Conservation (phyloP, 2,888 invertebrate species). For the Idaea aversata region DNA sequence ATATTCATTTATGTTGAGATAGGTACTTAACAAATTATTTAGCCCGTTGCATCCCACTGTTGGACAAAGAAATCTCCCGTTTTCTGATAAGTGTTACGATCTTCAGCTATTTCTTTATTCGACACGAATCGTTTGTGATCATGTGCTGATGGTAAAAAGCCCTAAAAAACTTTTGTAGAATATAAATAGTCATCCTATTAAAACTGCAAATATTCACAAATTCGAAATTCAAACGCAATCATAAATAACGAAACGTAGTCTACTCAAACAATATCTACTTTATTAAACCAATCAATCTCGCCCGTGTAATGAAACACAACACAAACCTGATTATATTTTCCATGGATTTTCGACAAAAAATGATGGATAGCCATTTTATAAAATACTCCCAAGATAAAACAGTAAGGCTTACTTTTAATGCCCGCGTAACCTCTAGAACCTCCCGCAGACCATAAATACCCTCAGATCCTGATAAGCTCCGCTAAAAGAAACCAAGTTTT, state of each 20-base stretch:
- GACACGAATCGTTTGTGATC: too few relatives aligned
- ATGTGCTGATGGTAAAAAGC: too few relatives aligned
- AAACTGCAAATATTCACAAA: background rate
- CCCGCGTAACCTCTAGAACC: constrained; percentile 43
- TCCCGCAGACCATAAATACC: constrained; percentile 60
- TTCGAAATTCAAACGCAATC: background rate
- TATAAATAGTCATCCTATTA: too few relatives aligned
- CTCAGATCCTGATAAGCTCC: constrained; percentile 57
- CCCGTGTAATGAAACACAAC: constrained; percentile 3
- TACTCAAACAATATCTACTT: background rate
- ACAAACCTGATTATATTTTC: constrained; percentile 28
- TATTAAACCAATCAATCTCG: constrained; percentile 5
- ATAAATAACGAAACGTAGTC: background rate
- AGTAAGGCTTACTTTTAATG: constrained; percentile 52
- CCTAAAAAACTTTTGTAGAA: too few relatives aligned
- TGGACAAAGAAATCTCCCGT: too few relatives aligned
- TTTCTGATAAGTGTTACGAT: too few relatives aligned
- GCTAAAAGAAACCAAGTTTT: constrained; percentile 28
- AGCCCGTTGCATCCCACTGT: too few relatives aligned
- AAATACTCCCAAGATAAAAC: constrained; percentile 55
- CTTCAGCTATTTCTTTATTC: too few relatives aligned
- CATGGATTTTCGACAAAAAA: constrained; percentile 30
- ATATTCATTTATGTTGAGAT: too few relatives aligned
- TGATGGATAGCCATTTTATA: constrained; percentile 41
- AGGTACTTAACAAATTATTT: too few relatives aligned